A percentile compares a stretch with the other conserved stretches of the same genome.
phyloP scores from a whole-genome alignment of 2,888 invertebrate genomes.

The Scaptomyza cyrtandrae region DNA sequence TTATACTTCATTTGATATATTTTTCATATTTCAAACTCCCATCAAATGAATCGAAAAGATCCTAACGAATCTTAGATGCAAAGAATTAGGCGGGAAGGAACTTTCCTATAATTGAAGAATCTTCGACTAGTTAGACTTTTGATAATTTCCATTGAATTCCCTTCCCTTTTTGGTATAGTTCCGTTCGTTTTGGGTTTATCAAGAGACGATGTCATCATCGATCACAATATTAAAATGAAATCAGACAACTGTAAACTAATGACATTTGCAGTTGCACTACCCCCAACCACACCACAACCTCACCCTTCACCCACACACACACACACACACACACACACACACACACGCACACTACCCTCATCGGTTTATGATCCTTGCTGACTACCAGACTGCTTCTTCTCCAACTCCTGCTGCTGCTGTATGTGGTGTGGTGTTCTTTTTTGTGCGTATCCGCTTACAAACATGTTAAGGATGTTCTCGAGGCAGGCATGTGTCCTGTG shows the following conservation, averaged over 20 bases:
- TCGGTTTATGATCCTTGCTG: constrained; percentile 31
- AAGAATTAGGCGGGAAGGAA: no score
- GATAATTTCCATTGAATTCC: background rate
- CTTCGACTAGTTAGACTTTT: background rate
- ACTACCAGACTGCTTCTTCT: constrained; percentile 15
- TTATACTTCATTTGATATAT: no score
- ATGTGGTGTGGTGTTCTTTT: no score
- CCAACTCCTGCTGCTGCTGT: constrained; percentile 15
- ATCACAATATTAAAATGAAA: constrained; percentile 71
- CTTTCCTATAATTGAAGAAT: background rate
- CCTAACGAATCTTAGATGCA: no score
- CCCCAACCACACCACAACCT: background rate
- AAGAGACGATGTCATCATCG: constrained; percentile 68
- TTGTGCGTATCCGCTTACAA: constrained; percentile 63
- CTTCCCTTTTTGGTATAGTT: background rate
- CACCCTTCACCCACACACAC: constrained; percentile 16
- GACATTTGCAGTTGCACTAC: constrained; percentile 59
- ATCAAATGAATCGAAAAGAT: no score
- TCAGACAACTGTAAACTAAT: constrained; percentile 83
- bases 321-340: no score
- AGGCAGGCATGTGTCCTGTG: constrained; percentile 29
- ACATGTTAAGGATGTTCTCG: constrained; percentile 26
- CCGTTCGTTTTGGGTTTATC: no score
- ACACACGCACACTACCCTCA: background rate
- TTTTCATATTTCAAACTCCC: no score